Conservation (phyloP, 2,797 vertebrate species). For the Chaetodon trifasciatus region DNA sequence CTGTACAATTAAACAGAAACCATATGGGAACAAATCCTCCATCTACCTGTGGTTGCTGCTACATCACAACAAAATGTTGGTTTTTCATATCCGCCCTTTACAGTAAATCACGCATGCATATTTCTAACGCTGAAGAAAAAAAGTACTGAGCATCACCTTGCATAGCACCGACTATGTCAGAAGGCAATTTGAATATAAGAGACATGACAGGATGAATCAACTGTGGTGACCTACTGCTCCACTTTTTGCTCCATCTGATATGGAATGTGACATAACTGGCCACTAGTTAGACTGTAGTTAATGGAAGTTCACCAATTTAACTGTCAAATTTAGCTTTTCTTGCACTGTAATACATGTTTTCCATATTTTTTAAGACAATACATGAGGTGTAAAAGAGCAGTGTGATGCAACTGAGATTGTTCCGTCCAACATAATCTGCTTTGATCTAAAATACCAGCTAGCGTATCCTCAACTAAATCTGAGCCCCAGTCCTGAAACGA, state of each 20-base stretch:
- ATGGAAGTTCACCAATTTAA: constrained; percentile 37
- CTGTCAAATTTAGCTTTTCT: constrained; percentile 33
- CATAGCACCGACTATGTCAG: constrained; percentile 49
- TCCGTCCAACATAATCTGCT: not conserved
- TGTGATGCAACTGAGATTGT: constrained; percentile 3
- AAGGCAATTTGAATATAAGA: constrained; percentile 35
- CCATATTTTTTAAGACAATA: constrained; percentile 63
- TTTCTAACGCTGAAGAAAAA: constrained; percentile 31
- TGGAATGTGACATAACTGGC: constrained; percentile 82
- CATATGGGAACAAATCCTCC: constrained; percentile 5
- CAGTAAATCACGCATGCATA: constrained; percentile 49
- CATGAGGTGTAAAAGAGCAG: constrained; percentile 25
- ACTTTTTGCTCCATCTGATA: constrained; percentile 61
- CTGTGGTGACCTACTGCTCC: constrained; percentile 15
- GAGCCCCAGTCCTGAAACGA: constrained; percentile 20
- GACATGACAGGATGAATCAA: constrained; percentile 42
- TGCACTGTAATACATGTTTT: constrained; percentile 22
- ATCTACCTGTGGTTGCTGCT: constrained; percentile 42
- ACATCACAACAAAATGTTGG: constrained; percentile 56
- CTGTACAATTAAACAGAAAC: constrained; percentile 57
- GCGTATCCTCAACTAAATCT: not conserved
- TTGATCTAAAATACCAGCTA: constrained; percentile 11
- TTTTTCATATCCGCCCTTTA: constrained; percentile 33
- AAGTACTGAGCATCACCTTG: constrained; percentile 21
- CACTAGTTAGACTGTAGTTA: constrained; percentile 42